These are phyloP conservation scores for Caenorhabditis auriculariae DNA, from an alignment of 2,888 invertebrate species.

Conservation along the genomic window DNA sequence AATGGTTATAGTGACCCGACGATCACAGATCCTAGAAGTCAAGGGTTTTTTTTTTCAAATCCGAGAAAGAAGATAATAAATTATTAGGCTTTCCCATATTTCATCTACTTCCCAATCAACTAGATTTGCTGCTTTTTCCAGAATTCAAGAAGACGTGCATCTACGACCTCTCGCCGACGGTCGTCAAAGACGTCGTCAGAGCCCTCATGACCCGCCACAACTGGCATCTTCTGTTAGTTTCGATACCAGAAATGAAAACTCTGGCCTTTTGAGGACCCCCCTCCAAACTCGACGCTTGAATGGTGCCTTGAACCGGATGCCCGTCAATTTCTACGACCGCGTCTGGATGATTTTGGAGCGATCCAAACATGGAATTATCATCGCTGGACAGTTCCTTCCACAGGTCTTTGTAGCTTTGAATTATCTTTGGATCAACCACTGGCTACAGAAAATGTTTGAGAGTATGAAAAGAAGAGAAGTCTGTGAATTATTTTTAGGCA, in stretches of 20 bases:
- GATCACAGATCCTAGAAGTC: too few relatives aligned
- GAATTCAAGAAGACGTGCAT: slow-evolving; percentile 44
- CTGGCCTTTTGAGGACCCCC: slow-evolving; percentile 70
- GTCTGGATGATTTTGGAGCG: slow-evolving; percentile 91
- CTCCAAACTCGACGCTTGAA: slow-evolving; percentile 86
- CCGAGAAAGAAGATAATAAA: too few relatives aligned
- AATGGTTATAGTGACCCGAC: too few relatives aligned
- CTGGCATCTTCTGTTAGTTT: slow-evolving; percentile 57
- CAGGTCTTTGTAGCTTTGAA: slow-evolving; percentile 72
- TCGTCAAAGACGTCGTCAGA: slow-evolving; percentile 58
- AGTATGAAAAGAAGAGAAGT: too few relatives aligned
- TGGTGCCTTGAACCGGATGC: slow-evolving; percentile 92
- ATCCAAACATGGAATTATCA: slow-evolving; percentile 79
- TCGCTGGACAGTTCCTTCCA: slow-evolving; percentile 82
- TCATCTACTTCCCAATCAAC: neutral
- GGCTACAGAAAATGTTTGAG: too few relatives aligned
- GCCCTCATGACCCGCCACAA: slow-evolving; percentile 55
- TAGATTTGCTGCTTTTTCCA: slow-evolving; percentile 6
- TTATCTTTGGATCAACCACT: too few relatives aligned
- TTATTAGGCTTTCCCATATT: too few relatives aligned
- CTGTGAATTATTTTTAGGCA: too few relatives aligned
- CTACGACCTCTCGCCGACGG: slow-evolving; percentile 61
- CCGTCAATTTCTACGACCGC: slow-evolving; percentile 87
- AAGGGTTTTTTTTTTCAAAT: too few relatives aligned
- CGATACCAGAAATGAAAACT: neutral